Conservation (phyloP, 2,888 invertebrate genomes). For the Malacosoma neustria region DNA sequence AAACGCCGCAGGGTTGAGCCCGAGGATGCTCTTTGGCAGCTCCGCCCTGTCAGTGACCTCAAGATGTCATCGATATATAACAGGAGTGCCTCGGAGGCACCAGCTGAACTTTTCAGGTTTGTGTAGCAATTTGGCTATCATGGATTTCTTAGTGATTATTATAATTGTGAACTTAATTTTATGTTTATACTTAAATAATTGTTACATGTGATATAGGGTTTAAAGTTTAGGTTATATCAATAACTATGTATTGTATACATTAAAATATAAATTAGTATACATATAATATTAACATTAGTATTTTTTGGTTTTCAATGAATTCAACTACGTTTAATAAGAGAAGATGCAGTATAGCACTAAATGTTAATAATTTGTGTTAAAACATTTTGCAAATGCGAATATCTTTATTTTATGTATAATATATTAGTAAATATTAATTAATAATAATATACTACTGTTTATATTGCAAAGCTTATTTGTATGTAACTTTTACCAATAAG, state of each 20-base stretch:
- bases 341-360: background rate
- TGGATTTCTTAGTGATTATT: background rate
- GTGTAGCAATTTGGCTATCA: conserved; percentile 26
- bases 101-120: conserved; percentile 86
- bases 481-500: background rate
- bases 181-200: too few species aligned
- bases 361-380: background rate
- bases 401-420: too few species aligned
- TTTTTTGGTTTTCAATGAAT: background rate
- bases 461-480: background rate
- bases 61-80: conserved; percentile 94
- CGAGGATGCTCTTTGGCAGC: conserved; percentile 81
- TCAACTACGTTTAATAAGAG: too few species aligned
- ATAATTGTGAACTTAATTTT: background rate
- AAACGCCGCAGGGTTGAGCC: conserved; percentile 62
- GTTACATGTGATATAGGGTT: background rate
- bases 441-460: background rate
- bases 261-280: background rate
- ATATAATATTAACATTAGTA: background rate
- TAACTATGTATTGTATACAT: background rate
- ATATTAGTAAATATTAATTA: too few species aligned
- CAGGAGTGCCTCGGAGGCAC: conserved; percentile 85
- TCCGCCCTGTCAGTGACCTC: conserved; percentile 88
- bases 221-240: background rate
- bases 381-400: too few species aligned